Evolutionary conservation across 1,140 invertebrate species (phyloP), one percentile per base, ranked within the genome.

Genomic region (Nymphalis io): DNA sequence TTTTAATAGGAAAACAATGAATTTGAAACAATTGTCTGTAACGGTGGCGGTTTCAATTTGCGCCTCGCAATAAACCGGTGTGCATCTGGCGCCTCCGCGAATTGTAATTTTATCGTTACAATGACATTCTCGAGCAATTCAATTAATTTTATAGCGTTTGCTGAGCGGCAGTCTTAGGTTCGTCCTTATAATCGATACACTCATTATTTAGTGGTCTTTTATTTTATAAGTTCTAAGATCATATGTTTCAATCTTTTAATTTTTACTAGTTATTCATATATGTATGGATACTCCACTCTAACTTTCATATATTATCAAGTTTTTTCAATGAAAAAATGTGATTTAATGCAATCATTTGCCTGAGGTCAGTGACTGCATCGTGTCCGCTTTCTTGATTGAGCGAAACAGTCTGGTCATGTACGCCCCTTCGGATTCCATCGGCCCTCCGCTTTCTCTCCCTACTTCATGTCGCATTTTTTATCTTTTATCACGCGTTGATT

Each of bases 1-100:
- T 81, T 83, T 81, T 85, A 85, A 90, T 89, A 86, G 85, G 76
- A 82, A 87, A 84, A 84, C 87, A 87, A 89, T 90, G 89, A 89
- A 78, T 79, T 76, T 57, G 68, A 73, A 66, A 78, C 85, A 85
- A 88, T 89, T 83, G 82, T 81, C 79, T 66, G 58, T 68, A 75
- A 66, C 71, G 67, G 74, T 53, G 72, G 60, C 75, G 72, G 76
- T 83, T 87, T 83, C 87, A 91, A 91, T 91, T 89, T 89, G 77
- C 78, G 72, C 67, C 63, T 72, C 59, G 81, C 82, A 80, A 87
- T 91, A 90, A 90, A 89, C 67, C 70, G 67, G 70, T 69, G 77
- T 84, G 87, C 87, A 91, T 85, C 86, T 91, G 89, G 85, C 86
- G 86, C 85, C 87, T 83, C 76, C 66, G 76, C 72, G 80, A 87